Percentiles rank a stretch among this genome's conserved stretches.
These are phyloP conservation scores for Ceraclea dissimilis DNA, from an alignment of 2,888 invertebrate species.

Conservation along the genomic window DNA sequence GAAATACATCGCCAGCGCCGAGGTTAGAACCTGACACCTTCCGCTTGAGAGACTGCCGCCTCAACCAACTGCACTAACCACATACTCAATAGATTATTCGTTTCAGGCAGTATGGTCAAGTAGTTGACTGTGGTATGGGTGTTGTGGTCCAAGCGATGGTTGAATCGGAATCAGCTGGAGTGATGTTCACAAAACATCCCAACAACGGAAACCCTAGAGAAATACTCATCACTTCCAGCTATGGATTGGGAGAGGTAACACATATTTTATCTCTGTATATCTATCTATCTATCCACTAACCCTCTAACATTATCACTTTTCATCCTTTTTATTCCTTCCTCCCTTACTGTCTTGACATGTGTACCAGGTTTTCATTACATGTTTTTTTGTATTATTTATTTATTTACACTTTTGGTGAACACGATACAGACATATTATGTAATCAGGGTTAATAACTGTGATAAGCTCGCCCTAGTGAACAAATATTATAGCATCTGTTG, in stretches of 20 bases:
- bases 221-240: constrained; percentile 70
- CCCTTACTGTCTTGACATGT: neutral
- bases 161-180: constrained; percentile 63
- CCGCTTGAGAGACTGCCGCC: too few species aligned
- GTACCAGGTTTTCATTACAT: neutral
- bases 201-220: constrained; percentile 58
- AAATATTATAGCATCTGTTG: too few species aligned
- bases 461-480: too few species aligned
- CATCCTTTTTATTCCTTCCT: too few species aligned
- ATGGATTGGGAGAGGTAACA: constrained; percentile 72
- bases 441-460: too few species aligned
- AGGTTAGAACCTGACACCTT: too few species aligned
- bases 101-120: constrained; percentile 63
- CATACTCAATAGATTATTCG: neutral
- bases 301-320: neutral
- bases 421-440: too few species aligned
- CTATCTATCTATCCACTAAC: neutral
- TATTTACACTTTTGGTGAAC: too few species aligned
- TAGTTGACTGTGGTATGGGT: constrained; percentile 60
- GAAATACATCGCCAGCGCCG: too few species aligned
- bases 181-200: constrained; percentile 76
- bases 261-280: too few species aligned
- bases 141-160: constrained; percentile 78
- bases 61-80: too few species aligned
- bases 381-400: too few species aligned